A percentile compares a stretch with the other conserved stretches of the same genome.
phyloP scores from a whole-genome alignment of 2,797 vertebrate species.

The Phyllotis vaccarum region DNA sequence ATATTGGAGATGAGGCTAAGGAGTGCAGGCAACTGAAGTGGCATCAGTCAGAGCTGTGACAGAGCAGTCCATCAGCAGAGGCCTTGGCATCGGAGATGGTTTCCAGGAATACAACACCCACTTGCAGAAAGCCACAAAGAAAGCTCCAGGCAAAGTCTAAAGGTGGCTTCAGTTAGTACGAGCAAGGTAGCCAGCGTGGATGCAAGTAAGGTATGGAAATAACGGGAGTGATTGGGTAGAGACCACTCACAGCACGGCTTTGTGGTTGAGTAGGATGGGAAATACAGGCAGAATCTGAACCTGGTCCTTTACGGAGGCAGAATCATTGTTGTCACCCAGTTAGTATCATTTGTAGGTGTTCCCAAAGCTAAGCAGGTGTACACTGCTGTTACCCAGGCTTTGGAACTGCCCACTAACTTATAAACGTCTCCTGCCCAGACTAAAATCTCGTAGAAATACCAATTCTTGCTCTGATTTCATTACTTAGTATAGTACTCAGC shows the following conservation, averaged over 20 bases:
- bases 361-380: neutral
- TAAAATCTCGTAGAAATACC: neutral
- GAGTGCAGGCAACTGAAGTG: neutral
- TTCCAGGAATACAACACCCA: neutral
- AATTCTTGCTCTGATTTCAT: neutral
- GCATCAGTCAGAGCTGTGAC: neutral
- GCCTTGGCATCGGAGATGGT: neutral
- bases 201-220: neutral
- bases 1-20: no score
- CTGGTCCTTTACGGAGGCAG: neutral
- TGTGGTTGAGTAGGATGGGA: neutral
- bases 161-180: neutral
- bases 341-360: neutral
- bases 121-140: neutral
- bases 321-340: neutral
- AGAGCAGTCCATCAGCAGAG: neutral
- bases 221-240: accelerated
- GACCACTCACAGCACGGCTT: neutral
- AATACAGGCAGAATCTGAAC: neutral
- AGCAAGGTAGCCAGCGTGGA: neutral
- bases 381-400: neutral
- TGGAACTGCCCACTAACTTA: neutral
- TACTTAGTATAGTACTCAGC: neutral
- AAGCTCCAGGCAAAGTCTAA: neutral
- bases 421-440: neutral